These are phyloP conservation scores for Pitta sordida DNA, from an alignment of 2,113 vertebrate species.

Conservation along the genomic window DNA sequence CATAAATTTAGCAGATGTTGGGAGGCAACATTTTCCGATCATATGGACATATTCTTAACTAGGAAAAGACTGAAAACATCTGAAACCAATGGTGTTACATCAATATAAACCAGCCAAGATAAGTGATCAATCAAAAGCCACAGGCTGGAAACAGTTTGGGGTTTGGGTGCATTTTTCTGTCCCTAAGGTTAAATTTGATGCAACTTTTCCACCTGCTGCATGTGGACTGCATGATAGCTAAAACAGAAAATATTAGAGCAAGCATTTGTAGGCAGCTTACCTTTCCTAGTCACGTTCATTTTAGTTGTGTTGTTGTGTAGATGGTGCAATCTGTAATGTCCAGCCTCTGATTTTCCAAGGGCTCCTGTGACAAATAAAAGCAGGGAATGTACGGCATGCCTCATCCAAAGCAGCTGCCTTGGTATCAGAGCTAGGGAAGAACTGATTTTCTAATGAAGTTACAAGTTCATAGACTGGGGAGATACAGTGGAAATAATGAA, in stretches of 20 bases:
- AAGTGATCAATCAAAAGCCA: not conserved
- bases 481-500: not conserved
- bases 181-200: not conserved
- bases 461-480: fast-evolving
- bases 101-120: not conserved
- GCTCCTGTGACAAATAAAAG: not conserved
- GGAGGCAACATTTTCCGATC: not conserved
- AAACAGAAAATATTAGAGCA: not conserved
- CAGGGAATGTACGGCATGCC: not conserved
- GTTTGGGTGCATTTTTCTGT: not conserved
- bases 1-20: not conserved
- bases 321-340: fast-evolving
- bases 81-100: not conserved
- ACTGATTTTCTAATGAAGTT: not conserved
- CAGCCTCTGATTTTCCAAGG: not conserved
- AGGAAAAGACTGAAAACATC: not conserved
- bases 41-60: not conserved
- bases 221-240: not conserved
- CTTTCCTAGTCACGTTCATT: not conserved
- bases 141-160: not conserved
- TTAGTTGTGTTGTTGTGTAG: not conserved
- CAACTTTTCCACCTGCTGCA: not conserved
- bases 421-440: not conserved
- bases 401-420: not conserved
- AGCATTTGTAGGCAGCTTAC: not conserved